phyloP scores from a whole-genome alignment of 2,113 vertebrate species.

The Tursiops truncatus region DNA sequence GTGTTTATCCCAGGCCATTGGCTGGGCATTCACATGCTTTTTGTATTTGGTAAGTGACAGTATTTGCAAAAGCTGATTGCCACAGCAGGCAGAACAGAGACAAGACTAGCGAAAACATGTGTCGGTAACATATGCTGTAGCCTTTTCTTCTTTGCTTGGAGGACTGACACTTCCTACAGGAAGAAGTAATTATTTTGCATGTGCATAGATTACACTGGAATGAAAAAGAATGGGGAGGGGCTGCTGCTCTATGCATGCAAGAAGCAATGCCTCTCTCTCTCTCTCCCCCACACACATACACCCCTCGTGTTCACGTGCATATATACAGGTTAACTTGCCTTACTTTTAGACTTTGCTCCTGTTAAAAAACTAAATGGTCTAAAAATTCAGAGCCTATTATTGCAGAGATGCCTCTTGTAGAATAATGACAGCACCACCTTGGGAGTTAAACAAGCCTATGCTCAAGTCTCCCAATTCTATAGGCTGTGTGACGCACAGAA shows the following conservation, averaged over 20 bases:
- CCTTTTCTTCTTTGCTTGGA: constrained; percentile 77
- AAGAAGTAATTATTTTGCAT: constrained; percentile 77
- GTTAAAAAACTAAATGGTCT: not conserved
- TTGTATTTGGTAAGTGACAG: constrained; percentile 80
- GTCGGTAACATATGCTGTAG: constrained; percentile 73
- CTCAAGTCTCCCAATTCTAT: not conserved
- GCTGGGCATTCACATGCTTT: constrained; percentile 77
- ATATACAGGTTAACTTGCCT: not conserved
- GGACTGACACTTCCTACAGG: constrained; percentile 76
- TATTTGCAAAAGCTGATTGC: constrained; percentile 79
- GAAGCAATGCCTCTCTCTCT: not conserved
- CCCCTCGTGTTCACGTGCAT: not conserved
- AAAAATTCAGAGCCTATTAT: not conserved
- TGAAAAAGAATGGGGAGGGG: constrained; percentile 4
- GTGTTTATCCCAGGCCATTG: constrained; percentile 76
- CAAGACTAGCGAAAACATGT: constrained; percentile 78
- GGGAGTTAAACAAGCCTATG: not conserved
- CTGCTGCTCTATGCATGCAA: constrained; percentile 29
- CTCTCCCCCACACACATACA: not conserved
- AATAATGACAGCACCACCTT: not conserved
- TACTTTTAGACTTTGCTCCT: not conserved
- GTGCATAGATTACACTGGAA: constrained; percentile 68
- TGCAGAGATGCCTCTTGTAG: not conserved
- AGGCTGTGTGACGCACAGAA: not conserved
- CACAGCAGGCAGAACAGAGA: constrained; percentile 77